Base-by-base conservation (phyloP, 2,113 vertebrate species). In the Hyperopisus bebe region DNA sequence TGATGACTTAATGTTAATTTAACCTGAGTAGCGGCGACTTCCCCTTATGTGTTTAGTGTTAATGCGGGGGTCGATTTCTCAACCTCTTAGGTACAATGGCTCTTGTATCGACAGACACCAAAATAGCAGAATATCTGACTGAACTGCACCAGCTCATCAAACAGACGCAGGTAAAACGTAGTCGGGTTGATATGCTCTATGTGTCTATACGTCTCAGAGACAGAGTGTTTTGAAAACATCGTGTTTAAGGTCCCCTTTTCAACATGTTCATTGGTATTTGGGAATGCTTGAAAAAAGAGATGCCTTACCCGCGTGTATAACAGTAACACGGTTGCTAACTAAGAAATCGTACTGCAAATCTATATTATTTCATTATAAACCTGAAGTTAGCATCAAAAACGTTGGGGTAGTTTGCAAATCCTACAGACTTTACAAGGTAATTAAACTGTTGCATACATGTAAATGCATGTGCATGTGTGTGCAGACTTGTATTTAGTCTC, bases 61-160 rank as follows among this genome's bases (percentile, higher is more conserved):
- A 84, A 84, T 46, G 74, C 15, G 35, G 74, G 17, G 35, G 31
- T 80, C 74, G 44, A 24, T 84, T 21, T 84, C 82, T 84, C 82
- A 44, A 17, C 19, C 82, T 47, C 17, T 46, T 46, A 47, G 94
- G 66, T 11, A 8, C 70, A 3, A 95, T 95, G 96, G 96, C 96
- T 90, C 93, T 96, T 1, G 97, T 98, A 90, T 97, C 97, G 5
- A 96, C 97, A 0, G 97, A 98, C 50, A 97, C 97, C 1, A 96
- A 97, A 90, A 98, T 98, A 1, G 97, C 97, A 0, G 97, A 98
- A 91, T 94, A 97, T 51, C 95, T 98, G n/a, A 97, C 95, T 0
- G 97, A 98, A 90, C 95, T 98, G 8, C 97, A 98, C 88, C 97
- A 97, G 90, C 96, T 98, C 87, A 98, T 98, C 94, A 98, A 98